Evolutionary conservation across 2,797 vertebrate species (phyloP), one percentile per base, ranked within the genome.

Genomic region (Parauchenoglanis ngamensis): DNA sequence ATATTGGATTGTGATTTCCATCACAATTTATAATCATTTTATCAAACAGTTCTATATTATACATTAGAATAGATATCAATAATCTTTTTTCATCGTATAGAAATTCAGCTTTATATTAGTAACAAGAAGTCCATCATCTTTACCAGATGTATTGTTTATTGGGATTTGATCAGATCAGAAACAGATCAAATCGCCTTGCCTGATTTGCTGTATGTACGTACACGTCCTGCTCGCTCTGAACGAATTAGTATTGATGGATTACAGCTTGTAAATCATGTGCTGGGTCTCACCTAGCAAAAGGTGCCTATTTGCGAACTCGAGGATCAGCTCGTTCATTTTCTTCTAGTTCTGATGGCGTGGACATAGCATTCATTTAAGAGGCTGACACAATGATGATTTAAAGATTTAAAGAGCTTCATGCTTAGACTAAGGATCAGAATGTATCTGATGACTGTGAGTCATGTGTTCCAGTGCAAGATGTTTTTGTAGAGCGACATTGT

Each of bases 401-500:
- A 44, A 25, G 35, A 40, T 17, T 80, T 40, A 25, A 61, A 82
- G 49, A 57, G 61, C 70, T 75, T 40, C 40, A 76, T 56, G 59
- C 3, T n/a, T 65, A 65, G 57, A 61, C 77, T 80, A 21, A 80
- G 35, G 57, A 61, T 44, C 78, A 15, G 11, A 61, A 61, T 44
- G 2, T 4, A 52, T 78, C 61, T 56, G 77, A 46, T 81, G 49
- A 28, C 21, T 35, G 56, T 19, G 61, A 86, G 76, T 85, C 70
- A 85, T 59, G 21, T n/a, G 49, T 61, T 52, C 77, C 76, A 81
- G 15, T 44, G 44, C 15, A 11, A 31, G 68, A 46, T 82, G 70
- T 76, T 70, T 84, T 70, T 84, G 19, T 76, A 54, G 44, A n/a
- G 49, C 82, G 35, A 19, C 63, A 40, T 28, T 28, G 63, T 57